Conservation (phyloP, 2,113 vertebrate species). For the Odobenus rosmarus region DNA sequence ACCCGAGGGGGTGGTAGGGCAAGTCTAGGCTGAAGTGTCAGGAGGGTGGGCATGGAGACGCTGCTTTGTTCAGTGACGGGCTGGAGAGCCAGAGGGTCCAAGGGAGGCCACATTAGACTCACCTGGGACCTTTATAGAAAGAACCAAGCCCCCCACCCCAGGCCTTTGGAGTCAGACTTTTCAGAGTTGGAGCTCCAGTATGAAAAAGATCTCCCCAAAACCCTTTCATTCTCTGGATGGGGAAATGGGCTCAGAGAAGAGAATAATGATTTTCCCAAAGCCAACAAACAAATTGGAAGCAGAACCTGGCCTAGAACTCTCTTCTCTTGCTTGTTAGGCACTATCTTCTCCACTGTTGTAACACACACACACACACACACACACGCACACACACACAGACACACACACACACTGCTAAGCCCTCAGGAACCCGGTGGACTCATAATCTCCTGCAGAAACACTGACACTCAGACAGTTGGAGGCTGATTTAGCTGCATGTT, state of each 20-base stretch:
- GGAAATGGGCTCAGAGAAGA: not conserved
- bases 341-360: not conserved
- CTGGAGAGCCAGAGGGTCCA: not conserved
- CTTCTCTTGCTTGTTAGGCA: not conserved
- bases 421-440: not conserved
- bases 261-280: not conserved
- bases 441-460: conserved; percentile 25
- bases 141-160: not conserved
- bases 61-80: not conserved
- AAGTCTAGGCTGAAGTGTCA: too few relatives aligned
- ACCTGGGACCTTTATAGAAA: not conserved
- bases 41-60: not conserved
- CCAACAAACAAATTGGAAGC: not conserved
- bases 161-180: not conserved
- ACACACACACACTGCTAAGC: not conserved
- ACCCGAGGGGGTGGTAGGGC: accelerated
- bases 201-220: not conserved
- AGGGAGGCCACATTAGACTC: not conserved
- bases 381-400: too few relatives aligned
- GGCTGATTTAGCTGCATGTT: conserved; percentile 30
- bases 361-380: not conserved
- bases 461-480: conserved; percentile 13
- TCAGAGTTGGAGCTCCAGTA: not conserved
- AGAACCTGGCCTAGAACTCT: not conserved
- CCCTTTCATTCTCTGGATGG: too few relatives aligned